Conservation (phyloP, 2,113 vertebrate species). For the Numenius arquata region DNA sequence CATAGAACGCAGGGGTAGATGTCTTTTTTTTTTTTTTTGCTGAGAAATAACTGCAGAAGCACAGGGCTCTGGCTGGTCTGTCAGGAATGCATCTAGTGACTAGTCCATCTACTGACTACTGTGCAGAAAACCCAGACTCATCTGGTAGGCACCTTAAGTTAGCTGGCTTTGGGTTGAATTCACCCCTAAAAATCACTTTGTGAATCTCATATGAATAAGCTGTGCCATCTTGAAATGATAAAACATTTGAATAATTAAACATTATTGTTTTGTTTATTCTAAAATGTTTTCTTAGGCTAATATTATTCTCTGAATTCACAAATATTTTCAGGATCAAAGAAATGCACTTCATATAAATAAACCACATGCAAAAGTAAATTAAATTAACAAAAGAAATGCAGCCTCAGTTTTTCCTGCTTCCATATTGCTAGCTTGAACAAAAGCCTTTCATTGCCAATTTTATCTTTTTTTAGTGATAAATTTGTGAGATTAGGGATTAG, state of each 20-base stretch:
- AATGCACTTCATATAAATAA: background rate
- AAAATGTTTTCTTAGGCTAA: background rate
- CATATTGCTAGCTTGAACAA: background rate
- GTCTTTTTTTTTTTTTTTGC: background rate
- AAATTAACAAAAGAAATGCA: background rate
- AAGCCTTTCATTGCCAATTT: background rate
- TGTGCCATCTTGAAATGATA: background rate
- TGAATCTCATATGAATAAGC: background rate
- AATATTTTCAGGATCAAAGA: background rate
- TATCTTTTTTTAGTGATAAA: background rate
- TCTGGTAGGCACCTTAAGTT: background rate
- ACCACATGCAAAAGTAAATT: background rate
- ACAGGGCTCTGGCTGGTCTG: background rate
- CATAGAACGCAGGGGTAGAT: background rate
- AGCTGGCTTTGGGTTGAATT: background rate
- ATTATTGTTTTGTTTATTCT: background rate
- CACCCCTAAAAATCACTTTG: background rate
- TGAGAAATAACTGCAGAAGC: background rate
- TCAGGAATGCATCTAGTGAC: background rate
- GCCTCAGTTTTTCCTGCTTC: background rate
- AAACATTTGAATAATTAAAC: constrained; percentile 8
- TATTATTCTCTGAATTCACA: background rate
- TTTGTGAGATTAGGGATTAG: background rate
- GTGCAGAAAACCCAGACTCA: background rate
- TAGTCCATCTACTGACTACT: background rate